These are phyloP conservation scores for Antennarius striatus DNA, from an alignment of 2,113 vertebrate genomes.

Conservation along the genomic window DNA sequence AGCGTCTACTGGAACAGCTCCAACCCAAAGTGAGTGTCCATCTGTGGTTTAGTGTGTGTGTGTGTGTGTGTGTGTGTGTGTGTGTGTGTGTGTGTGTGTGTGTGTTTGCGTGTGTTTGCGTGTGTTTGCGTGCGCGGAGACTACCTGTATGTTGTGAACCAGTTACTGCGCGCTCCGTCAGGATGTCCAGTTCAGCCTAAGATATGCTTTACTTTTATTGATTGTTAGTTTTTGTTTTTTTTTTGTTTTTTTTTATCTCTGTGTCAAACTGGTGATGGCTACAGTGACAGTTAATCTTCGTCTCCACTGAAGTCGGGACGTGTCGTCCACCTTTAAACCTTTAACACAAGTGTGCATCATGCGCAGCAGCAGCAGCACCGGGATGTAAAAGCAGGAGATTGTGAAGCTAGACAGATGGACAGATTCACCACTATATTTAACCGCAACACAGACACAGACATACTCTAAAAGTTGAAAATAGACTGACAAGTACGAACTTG, in stretches of 20 bases:
- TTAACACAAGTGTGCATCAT: conserved; percentile 5
- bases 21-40: conserved; percentile 74
- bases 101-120: neutral
- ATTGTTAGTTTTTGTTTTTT: too few species aligned
- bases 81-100: neutral
- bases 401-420: conserved; percentile 60
- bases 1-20: conserved; percentile 82
- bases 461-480: conserved; percentile 68
- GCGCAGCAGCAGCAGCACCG: neutral
- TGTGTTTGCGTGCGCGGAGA: too few species aligned
- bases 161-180: neutral
- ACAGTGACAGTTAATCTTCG: neutral
- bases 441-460: conserved; percentile 62
- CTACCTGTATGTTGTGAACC: neutral
- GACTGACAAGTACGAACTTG: conserved; percentile 66
- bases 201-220: conserved; percentile 3
- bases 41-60: neutral
- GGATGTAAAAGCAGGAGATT: conserved; percentile 28
- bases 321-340: conserved; percentile 24
- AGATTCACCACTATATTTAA: conserved; percentile 75
- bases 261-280: conserved; percentile 10
- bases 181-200: neutral
- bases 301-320: conserved; percentile 7
- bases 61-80: neutral
- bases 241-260: neutral